phyloP scores from a whole-genome alignment of 1,140 invertebrate species.

The Drosophila ananassae region DNA sequence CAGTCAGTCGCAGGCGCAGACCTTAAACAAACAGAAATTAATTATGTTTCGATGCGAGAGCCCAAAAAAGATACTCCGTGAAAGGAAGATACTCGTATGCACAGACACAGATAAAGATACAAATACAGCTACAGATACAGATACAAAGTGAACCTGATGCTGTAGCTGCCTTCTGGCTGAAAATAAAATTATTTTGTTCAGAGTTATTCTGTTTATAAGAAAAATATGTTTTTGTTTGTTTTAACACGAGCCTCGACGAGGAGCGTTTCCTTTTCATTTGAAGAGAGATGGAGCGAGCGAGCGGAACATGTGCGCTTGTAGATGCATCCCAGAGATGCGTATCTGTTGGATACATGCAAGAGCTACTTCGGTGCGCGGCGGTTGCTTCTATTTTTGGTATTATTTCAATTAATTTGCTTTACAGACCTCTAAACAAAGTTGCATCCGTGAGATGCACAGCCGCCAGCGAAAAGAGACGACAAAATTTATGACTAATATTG shows the following conservation, averaged over 20 bases:
- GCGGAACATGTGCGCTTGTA: constrained; percentile 31
- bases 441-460: constrained; percentile 17
- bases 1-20: constrained; percentile 67
- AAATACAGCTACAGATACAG: neutral
- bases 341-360: constrained; percentile 63
- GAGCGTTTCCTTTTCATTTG: constrained; percentile 62
- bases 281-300: constrained; percentile 1
- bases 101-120: constrained; percentile 4
- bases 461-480: neutral
- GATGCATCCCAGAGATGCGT: constrained; percentile 65
- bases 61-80: constrained; percentile 19
- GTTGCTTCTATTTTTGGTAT: constrained; percentile 62
- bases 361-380: constrained; percentile 10
- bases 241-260: constrained; percentile 50
- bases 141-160: constrained; percentile 52
- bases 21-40: constrained; percentile 83
- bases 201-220: constrained; percentile 72
- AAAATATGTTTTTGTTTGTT: constrained; percentile 82
- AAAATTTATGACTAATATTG: constrained; percentile 69
- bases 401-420: constrained; percentile 69
- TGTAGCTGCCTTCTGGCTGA: constrained; percentile 36
- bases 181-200: constrained; percentile 74
- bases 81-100: constrained; percentile 28
- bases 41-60: constrained; percentile 79
- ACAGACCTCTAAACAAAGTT: constrained; percentile 24